Evolutionary conservation across 2,113 vertebrate genomes (phyloP), one percentile per base, ranked within the genome.

Genomic region (Mugil cephalus): DNA sequence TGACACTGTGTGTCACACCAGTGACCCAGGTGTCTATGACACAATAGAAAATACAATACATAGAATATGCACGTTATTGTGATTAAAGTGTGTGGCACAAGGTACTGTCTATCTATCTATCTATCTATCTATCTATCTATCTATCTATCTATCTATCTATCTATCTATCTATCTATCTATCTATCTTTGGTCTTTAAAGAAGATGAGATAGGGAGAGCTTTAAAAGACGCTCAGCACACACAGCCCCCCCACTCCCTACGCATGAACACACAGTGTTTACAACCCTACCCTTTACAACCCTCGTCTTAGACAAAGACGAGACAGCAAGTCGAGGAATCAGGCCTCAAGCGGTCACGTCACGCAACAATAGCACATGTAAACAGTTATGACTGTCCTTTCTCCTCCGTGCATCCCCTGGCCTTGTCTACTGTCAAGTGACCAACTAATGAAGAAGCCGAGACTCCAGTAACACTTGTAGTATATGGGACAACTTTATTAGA

Each of bases 291-390:
- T 35, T 46, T 7, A 7, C 2, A 30, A 19, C 34, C 35, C 24
- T 10, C 24, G 24, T 74, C 51, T 56, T 14, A 58, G 45, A 74
- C 65, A 62, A 79, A 72, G 40, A 58, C 35, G 40, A 43, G 24
- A 59, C 61, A 40, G 42, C 38, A 46, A 75, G 24, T 76, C 10
- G 1, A 76, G 51, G 47, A 74, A 80, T 74, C 56, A 80, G 52
- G 72, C 17, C 59, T 53, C 36, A 62, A 74, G 79, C 65, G 36
- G 12, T 45, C 43, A 56, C 12, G 3, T 62, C 60, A 76, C 63
- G 12, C 61, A 69, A 87, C 68, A 79, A 74, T 79, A 69, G 86
- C 74, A 86, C 55, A 48, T 47, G 47, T 73, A 83, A 80, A 84
- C 71, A 83, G 63, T 74, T 72, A 72, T 76, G 74, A 76, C 74